Conservation (phyloP, 2,888 invertebrate species). For the Julus scanicus region DNA sequence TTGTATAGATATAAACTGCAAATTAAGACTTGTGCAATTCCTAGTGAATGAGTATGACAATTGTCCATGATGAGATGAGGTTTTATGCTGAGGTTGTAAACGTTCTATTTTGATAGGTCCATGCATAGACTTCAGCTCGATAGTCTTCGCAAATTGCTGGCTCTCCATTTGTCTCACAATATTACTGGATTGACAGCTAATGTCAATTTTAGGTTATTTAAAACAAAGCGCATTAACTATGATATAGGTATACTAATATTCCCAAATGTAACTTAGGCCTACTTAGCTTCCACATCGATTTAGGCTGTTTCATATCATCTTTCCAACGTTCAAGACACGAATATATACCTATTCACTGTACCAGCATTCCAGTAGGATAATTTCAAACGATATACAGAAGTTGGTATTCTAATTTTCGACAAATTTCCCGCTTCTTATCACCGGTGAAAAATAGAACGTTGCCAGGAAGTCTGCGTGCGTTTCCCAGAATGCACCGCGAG, state of each 20-base stretch:
- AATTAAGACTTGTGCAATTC: constrained; percentile 34
- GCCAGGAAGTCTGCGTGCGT: background rate
- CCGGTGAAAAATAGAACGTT: background rate
- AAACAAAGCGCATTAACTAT: no score
- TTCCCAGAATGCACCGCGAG: background rate
- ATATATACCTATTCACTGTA: background rate
- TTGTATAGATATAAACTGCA: constrained; percentile 38
- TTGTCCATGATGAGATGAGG: background rate
- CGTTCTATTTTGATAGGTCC: background rate
- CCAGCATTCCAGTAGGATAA: background rate
- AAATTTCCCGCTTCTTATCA: constrained; percentile 1
- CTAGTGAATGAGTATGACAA: background rate
- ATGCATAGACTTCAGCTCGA: background rate
- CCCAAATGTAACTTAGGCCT: background rate
- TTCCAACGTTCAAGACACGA: background rate
- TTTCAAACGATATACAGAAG: background rate
- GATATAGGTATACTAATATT: no score
- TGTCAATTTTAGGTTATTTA: background rate
- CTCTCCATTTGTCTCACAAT: background rate
- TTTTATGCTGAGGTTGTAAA: background rate
- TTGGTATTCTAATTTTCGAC: background rate
- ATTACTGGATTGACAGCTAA: background rate
- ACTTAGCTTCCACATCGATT: background rate
- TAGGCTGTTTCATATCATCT: background rate
- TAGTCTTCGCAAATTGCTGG: background rate